A percentile compares a stretch with the other conserved stretches of the same genome.
phyloP scores from a whole-genome alignment of 2,888 invertebrate genomes.

The Phorcus lineatus region DNA sequence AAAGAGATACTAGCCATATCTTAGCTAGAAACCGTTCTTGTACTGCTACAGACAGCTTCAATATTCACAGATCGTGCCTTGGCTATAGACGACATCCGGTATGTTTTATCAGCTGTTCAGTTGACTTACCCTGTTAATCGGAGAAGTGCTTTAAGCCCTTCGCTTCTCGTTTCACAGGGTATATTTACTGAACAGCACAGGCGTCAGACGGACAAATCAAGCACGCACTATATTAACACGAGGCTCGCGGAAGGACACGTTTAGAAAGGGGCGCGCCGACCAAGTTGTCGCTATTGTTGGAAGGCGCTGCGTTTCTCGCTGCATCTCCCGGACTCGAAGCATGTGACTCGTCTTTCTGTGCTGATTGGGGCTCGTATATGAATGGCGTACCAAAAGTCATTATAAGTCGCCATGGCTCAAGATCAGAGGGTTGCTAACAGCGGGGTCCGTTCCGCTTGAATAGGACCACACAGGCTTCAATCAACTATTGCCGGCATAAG shows the following conservation, averaged over 20 bases:
- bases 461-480: slow-evolving; percentile 22
- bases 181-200: slow-evolving; percentile 60
- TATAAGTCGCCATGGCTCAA: slow-evolving; percentile 13
- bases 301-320: not conserved
- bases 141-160: slow-evolving; percentile 52
- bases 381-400: slow-evolving; percentile 12
- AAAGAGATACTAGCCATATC: not conserved
- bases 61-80: slow-evolving; percentile 11
- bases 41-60: not conserved
- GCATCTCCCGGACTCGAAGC: not conserved
- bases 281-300: not conserved
- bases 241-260: slow-evolving; percentile 2
- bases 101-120: slow-evolving; percentile 32
- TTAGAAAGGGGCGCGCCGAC: slow-evolving; percentile 14
- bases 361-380: not conserved
- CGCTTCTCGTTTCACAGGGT: slow-evolving; percentile 72
- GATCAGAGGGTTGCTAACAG: slow-evolving; percentile 5
- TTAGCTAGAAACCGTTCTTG: not conserved
- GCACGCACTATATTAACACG: not conserved
- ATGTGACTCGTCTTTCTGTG: not conserved
- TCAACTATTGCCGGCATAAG: not conserved
- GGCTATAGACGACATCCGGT: not conserved
- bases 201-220: slow-evolving; percentile 16
- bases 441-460: slow-evolving; percentile 10
- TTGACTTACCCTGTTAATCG: slow-evolving; percentile 71